Base-by-base conservation (phyloP, 2,113 vertebrate genomes). In the Cervus canadensis region DNA sequence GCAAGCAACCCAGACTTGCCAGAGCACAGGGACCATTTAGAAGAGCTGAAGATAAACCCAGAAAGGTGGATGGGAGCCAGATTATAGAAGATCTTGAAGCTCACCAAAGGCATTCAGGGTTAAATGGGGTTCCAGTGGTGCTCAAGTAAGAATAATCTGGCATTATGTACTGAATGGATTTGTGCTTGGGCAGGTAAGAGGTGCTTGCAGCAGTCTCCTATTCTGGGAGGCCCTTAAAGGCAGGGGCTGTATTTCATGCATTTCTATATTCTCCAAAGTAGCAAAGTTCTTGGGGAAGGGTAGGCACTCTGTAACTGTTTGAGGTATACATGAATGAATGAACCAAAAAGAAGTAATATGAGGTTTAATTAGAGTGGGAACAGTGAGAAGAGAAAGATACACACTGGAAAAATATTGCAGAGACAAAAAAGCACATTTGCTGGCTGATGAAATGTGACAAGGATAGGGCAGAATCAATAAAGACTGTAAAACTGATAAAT, bases 381-480 rank as follows among this genome's bases (percentile, higher is more conserved):
- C 33, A 93, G 13, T 50, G 7, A 90, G 94, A 91, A 76, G 4
- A 93, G 48, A 95, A 93, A 96, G 28, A 89, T 50, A 87, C 2
- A 71, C 71, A 89, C 16, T 97, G 14, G 60, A 74, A 97, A 96
- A 97, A 93, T 59, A 91, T 13, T 91, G 6, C 60, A 93, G 79
- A 91, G 25, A 91, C 25, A 87, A 76, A 78, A 43, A 88, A 92
- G 43, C 82, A 26, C 87, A 97, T 89, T 60, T 93, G n/a, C 71
- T 89, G 19, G 56, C 62, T 91, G 87, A 93, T 52, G 48, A 95
- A 92, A 96, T 85, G 83, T 83, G 28, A 40, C 86, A 89, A 96
- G 50, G 36, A 84, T 28, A 94, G 5, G 36, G 45, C 7, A 78
- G 52, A 96, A 97, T 95, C 94, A 96, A 96, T 95, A 91, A 96